Evolutionary conservation across 2,113 vertebrate genomes (phyloP), one percentile per base, ranked within the genome.

Genomic region (Leucoraja erinaceus): DNA sequence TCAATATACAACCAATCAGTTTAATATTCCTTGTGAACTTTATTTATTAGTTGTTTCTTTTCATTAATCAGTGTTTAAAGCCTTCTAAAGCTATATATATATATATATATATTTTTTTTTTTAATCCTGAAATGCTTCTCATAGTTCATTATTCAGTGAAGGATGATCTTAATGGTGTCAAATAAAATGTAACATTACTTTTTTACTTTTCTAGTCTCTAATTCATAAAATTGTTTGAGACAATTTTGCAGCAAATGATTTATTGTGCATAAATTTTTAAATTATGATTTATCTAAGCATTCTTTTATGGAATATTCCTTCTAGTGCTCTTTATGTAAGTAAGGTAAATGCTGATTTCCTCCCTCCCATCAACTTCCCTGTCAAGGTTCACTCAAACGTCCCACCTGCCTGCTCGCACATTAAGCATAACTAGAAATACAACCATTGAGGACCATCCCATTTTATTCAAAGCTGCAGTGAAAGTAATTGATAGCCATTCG

Each of bases 401-500:
- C 78, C 78, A 83, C 9, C 0, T 61, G 28, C 78, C 20, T 54
- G 7, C 47, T 84, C 81, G 22, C 22, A 25, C 12, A 12, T 1
- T 90, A 38, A 68, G 18, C 66, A 33, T 68, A 66, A 88, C 59
- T 63, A 11, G 38, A 28, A 79, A 14, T 66, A 31, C 31, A 90
- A 90, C 33, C n/a, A 28, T 61, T 22, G 16, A 61, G 66, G 28
- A 72, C 31, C 61, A 72, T 70, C 7, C 94, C 95, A 93, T 94
- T 95, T 95, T 95, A 96, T 97, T 95, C 95, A 94, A 94, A 93
- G 76, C 95, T 95, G 95, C 93, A 93, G 95, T 94, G 95, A 96
- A 88, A 96, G 95, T 96, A 95, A 95, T 95, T 96, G 96, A 96
- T 95, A 95, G 96, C 96, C 96, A 96, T 97, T 96, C 96, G 96